Percentiles rank a stretch among this genome's conserved stretches.
These are phyloP conservation scores for Drosophila rubida DNA, from an alignment of 2,888 invertebrate species.

Conservation along the genomic window DNA sequence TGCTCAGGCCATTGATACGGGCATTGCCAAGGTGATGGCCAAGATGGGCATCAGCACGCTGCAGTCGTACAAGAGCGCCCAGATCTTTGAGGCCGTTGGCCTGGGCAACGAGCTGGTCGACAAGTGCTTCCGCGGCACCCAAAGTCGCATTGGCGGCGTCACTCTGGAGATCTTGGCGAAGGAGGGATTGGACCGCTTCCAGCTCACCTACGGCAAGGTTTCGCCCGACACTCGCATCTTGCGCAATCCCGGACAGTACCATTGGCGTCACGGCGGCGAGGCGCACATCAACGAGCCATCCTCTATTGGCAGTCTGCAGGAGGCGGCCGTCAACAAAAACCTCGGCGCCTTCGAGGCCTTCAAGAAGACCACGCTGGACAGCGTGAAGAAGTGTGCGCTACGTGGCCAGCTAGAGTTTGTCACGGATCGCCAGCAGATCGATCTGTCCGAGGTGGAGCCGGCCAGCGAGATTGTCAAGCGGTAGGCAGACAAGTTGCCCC, in stretches of 20 bases:
- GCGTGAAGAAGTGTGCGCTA: constrained; percentile 93
- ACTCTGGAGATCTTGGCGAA: constrained; percentile 94
- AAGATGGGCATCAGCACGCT: constrained; percentile 99
- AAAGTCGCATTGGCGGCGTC: constrained; percentile 93
- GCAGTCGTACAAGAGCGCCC: constrained; percentile 99
- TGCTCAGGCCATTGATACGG: constrained; percentile 95
- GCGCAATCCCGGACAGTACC: constrained; percentile 96
- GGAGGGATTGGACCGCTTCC: constrained; percentile 93
- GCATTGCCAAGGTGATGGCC: constrained; percentile 97
- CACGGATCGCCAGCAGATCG: constrained; percentile 91
- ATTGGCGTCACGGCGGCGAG: constrained; percentile 99
- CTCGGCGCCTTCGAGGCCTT: constrained; percentile 93
- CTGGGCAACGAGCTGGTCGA: constrained; percentile 96
- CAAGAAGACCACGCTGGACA: constrained; percentile 94
- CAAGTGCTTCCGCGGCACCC: constrained; percentile 94
- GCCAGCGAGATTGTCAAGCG: constrained; percentile 98
- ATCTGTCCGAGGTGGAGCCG: constrained; percentile 95
- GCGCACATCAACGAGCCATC: constrained; percentile 98
- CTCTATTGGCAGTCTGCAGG: constrained; percentile 90
- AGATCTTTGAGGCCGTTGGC: constrained; percentile 99
- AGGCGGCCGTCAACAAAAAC: constrained; percentile 94
- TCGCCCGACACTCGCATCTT: constrained; percentile 88
- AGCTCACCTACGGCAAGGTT: constrained; percentile 88
- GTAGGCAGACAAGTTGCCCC: constrained; percentile 86
- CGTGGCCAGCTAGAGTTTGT: constrained; percentile 97